Percentiles rank a stretch among this genome's conserved stretches.
These are phyloP conservation scores for Schizotus pectinicornis DNA, from an alignment of 2,888 invertebrate genomes.

Conservation along the genomic window DNA sequence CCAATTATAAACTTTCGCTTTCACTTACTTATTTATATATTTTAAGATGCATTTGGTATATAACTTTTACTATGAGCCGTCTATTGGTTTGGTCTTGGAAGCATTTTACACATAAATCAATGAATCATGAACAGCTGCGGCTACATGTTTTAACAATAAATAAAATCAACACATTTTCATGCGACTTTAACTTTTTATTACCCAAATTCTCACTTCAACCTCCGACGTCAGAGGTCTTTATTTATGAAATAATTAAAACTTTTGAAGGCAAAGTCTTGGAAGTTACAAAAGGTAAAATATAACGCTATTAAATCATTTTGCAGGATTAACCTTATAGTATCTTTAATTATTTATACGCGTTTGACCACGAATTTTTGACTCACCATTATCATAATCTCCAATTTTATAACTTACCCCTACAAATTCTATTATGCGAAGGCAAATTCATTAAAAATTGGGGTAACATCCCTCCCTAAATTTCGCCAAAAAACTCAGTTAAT, in stretches of 20 bases:
- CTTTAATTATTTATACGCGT: constrained; percentile 17
- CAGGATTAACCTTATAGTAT: constrained; percentile 21
- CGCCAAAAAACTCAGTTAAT: no score
- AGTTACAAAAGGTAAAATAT: constrained; percentile 21
- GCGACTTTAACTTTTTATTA: constrained; percentile 4
- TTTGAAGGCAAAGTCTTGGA: constrained; percentile 16
- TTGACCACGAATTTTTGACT: constrained; percentile 7
- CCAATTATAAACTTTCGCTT: constrained; percentile 9
- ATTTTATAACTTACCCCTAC: no score
- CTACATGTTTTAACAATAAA: background rate
- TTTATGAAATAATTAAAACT: constrained; percentile 24
- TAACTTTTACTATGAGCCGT: constrained; percentile 6
- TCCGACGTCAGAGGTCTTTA: constrained; percentile 21
- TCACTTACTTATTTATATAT: constrained; percentile 11
- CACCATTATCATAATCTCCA: constrained; percentile 1
- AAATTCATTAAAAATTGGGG: no score
- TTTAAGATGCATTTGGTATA: constrained; percentile 3
- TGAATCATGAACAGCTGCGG: constrained; percentile 1
- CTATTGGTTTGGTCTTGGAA: constrained; percentile 7
- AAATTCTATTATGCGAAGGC: no score
- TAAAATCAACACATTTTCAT: background rate
- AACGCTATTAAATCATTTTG: constrained; percentile 18
- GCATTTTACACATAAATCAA: constrained; percentile 10
- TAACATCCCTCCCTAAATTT: no score
- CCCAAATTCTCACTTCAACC: constrained; percentile 8